Base-by-base conservation (phyloP, 30 jellyfish, hydroid and myxozoan genomes). In the Mastigias papua region DNA sequence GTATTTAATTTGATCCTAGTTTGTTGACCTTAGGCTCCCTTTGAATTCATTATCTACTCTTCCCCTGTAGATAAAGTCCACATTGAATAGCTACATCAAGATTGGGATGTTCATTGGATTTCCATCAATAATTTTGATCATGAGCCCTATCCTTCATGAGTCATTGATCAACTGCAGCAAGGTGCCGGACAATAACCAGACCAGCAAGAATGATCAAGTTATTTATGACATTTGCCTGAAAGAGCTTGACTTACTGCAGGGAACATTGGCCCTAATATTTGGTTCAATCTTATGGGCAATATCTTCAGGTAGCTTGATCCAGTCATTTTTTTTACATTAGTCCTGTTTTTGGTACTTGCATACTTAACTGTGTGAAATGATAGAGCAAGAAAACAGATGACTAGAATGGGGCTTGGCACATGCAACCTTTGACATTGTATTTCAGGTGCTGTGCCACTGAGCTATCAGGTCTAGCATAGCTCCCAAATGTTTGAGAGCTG, bases 231-330 rank as follows among this genome's bases (percentile, higher is more conserved):
- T 68, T 25, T 91, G 98, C 63, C 30, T 84, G 73, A 26, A 32
- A 0, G 75, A 81, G 17, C 65, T 32, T 23, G 96, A 86, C 26
- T 37, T 86, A 1, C 31, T 58, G 22, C 48, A 30, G 29, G 96
- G 96, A n/a, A 50, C 84, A n/a, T 34, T 86, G 19, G 87, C 96
- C 13, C 64, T 85, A 30, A 27, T 76, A 17, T 25, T 48, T 63
- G 98, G 93, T 2, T 72, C 96, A 0, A 27, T 84, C 22, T 75
- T 91, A 2, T 91, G 98, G 98, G 95, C 93, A 23, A 76, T 80
- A 2, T 84, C 93, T 16, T 48, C 96, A 85, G 92, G 98, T 91
- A 33, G 19, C 91, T 54, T 0, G 22, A 34, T 13, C 28, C 7
- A 1, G 0, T 0, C 28, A 22, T 1, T 32, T 20, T 16, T 32